Evolutionary conservation across 2,113 vertebrate genomes (phyloP), one percentile per base, ranked within the genome.

Genomic region (Megaleporinus macrocephalus): DNA sequence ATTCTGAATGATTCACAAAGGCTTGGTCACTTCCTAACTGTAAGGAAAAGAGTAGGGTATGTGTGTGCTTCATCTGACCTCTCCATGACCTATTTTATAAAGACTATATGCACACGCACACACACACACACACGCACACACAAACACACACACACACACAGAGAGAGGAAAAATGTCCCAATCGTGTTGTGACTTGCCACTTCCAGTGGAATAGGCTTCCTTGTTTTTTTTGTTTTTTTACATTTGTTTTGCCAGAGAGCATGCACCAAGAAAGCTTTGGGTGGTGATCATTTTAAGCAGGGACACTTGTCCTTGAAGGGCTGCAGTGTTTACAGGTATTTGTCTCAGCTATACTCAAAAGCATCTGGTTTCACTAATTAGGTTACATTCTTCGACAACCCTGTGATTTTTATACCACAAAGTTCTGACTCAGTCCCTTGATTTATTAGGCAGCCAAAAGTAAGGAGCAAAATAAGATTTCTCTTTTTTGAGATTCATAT

Each of bases 1-100:
- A 66, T 66, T 30, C 63, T 30, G 29, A 66, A 13, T 36, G 65
- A 41, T n/a, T 68, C 65, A 68, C 20, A 68, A 68, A 68, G 30
- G 20, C 30, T 22, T 5, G 65, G 13, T 36, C 15, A 36, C 20
- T 33, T 63, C 24, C 24, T 16, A 36, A 68, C 1, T 11, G 14
- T 27, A n/a, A 0, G 33, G 9, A 68, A 68, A 20, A 36, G 2
- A 30, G 0, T 7, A 30, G 63, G 14, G 33, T 66, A 20, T 14
- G 29, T 36, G 24, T 18, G 22, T 41, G 65, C 9, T 22, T 36
- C 24, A 36, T 68, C 22, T 68, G 65, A 65, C 29, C 29, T 65
- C 27, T 18, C 13, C 18, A 15, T 65, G 14, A 65, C 27, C n/a
- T 53, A 14, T 22, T 18, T 55, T 14, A 59, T 26, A 71, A 24